Evolutionary conservation across 2,113 vertebrate species (phyloP).

Genomic region (Heterotilapia buettikoferi): DNA sequence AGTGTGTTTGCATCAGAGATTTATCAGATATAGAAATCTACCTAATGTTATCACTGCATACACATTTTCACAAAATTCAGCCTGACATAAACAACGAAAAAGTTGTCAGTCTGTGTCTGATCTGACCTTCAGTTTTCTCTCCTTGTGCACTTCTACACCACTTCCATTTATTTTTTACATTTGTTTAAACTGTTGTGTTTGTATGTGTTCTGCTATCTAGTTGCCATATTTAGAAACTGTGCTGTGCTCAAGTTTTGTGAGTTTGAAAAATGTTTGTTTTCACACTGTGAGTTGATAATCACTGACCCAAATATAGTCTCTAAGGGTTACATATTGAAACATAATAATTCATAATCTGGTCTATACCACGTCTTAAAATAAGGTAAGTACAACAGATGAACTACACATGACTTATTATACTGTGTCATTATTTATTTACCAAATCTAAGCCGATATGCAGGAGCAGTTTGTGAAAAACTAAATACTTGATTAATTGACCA

Average conservation of each 20-base stretch:
- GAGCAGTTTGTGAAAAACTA: background rate
- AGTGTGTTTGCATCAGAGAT: background rate
- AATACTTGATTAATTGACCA: background rate
- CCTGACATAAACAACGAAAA: background rate
- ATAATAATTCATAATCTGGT: background rate
- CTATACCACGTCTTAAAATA: background rate
- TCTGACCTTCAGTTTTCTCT: background rate
- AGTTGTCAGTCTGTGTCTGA: background rate
- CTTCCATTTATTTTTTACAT: background rate
- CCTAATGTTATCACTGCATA: background rate
- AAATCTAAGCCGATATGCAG: rapidly evolving
- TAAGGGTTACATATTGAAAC: background rate
- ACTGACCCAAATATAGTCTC: background rate
- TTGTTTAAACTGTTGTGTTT: background rate
- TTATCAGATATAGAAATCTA: background rate
- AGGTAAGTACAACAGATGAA: background rate
- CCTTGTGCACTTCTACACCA: background rate
- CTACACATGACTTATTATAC: background rate
- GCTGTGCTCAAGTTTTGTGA: background rate
- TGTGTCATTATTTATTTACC: background rate
- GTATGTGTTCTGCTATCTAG: background rate
- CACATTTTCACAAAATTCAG: rapidly evolving
- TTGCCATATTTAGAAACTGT: background rate
- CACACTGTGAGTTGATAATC: background rate
- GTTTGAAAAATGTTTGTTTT: background rate